A percentile compares a stretch with the other conserved stretches of the same genome.
These are phyloP conservation scores for Melanotaenia duboulayi DNA, from an alignment of 2,113 vertebrate species.

Conservation along the genomic window DNA sequence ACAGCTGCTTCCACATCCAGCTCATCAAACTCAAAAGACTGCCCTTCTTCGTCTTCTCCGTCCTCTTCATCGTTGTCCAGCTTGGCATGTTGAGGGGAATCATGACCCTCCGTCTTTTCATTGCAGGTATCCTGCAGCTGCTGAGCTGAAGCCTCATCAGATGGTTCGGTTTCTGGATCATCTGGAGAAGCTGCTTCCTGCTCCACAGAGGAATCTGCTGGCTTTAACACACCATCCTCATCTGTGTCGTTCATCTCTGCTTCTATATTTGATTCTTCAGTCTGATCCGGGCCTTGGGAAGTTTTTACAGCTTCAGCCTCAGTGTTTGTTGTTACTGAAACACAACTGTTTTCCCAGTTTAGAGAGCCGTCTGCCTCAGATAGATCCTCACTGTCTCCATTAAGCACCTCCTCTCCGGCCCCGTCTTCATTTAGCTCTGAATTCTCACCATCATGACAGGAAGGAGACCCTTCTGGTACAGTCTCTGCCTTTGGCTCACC, in stretches of 20 bases:
- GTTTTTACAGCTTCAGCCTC: not conserved
- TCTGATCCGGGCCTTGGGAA: not conserved
- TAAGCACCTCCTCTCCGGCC: slow-evolving; percentile 1
- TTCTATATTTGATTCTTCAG: not conserved
- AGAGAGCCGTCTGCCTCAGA: not conserved
- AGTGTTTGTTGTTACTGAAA: not conserved
- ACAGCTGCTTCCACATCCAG: slow-evolving; percentile 53
- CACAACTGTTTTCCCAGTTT: not conserved
- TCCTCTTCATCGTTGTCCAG: slow-evolving; percentile 39
- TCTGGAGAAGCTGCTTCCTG: not conserved
- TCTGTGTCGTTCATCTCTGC: not conserved
- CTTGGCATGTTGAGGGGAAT: not conserved
- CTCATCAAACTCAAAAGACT: slow-evolving; percentile 78
- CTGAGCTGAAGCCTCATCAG: too few species aligned
- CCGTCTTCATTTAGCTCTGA: not conserved
- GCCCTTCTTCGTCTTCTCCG: slow-evolving; percentile 53
- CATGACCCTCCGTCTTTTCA: slow-evolving; percentile 2
- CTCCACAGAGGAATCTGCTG: not conserved
- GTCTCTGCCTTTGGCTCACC: slow-evolving; percentile 7
- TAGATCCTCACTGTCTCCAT: not conserved
- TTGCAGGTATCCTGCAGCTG: not conserved
- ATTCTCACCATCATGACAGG: not conserved
- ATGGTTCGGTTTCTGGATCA: slow-evolving; percentile 9
- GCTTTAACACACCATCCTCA: not conserved
- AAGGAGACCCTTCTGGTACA: not conserved